phyloP scores from a whole-genome alignment of 2,888 invertebrate species.

The Norana najaformis region DNA sequence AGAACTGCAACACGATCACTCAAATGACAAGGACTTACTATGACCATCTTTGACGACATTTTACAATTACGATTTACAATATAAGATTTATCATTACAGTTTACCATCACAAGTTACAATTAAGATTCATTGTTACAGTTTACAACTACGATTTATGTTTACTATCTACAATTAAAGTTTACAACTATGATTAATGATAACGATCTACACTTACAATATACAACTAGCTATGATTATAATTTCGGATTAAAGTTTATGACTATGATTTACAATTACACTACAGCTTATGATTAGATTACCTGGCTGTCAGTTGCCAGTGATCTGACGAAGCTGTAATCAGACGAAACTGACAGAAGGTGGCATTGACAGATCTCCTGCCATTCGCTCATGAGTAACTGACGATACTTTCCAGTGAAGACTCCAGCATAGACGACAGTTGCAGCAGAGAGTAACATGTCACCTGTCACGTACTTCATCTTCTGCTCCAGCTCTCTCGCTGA shows the following conservation, averaged over 20 bases:
- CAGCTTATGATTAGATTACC: constrained; percentile 43
- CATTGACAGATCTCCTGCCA: constrained; percentile 39
- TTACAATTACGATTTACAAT: no score
- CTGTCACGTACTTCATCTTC: constrained; percentile 57
- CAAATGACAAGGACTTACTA: no score
- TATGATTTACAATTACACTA: not conserved
- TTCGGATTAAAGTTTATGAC: not conserved
- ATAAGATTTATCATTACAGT: no score
- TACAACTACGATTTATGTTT: no score
- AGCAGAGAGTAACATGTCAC: constrained; percentile 59
- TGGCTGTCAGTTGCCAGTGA: constrained; percentile 55
- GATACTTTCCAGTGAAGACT: constrained; percentile 56
- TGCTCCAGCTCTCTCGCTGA: constrained; percentile 55
- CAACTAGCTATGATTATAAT: not conserved
- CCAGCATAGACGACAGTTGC: constrained; percentile 60
- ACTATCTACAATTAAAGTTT: not conserved
- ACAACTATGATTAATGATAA: not conserved
- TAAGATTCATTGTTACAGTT: no score
- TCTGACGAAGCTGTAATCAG: constrained; percentile 54
- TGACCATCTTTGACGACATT: no score
- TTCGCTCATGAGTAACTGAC: constrained; percentile 24
- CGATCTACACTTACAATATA: not conserved
- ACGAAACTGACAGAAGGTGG: constrained; percentile 53
- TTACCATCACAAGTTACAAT: no score
- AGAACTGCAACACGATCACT: no score